Base-by-base conservation (phyloP, 64 coral and sea anemone genomes). In the Pocillopora damicornis region DNA sequence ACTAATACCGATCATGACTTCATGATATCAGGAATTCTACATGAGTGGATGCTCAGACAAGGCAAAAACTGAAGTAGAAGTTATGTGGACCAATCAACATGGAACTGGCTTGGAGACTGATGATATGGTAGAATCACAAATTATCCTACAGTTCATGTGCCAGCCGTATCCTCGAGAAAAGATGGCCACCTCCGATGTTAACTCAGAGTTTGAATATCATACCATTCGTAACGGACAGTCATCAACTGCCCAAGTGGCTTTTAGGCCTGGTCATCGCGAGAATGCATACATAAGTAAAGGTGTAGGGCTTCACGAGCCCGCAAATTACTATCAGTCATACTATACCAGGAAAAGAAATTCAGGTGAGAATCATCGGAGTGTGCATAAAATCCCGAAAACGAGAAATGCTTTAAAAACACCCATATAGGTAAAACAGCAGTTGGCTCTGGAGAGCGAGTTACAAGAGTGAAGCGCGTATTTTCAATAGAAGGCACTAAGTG, bases 31-130 rank as follows among this genome's bases (percentile, higher is more conserved):
- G 81, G 61, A 85, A 36, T 85, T 73, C 51, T 85, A 85, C 35
- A 85, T 85, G 81, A 85, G 81, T 37, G 65, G 61, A 57, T 72
- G 64, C 58, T 36, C 37, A 17, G 13, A 9, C 1, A 65, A 85
- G 17, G 63, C 81, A 17, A 85, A 72, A 68, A 85, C 20, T 18
- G 65, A 85, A 56, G 65, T 85, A 11, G 65, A 85, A 23, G 72
- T 85, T 22, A 85, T 85, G 81, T 85, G 81, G 81, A 85, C 81
- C n/a, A 85, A 85, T 59, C 81, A 85, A 85, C 81, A 85, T 9
- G 81, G 81, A 13, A 85, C 81, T 11, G 81, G 81, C 1, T 11
- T 17, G 25, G 23, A 72, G 42, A 85, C 81, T 5, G 81, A 85
- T 26, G 81, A 85, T 65, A 71, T 35, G 22, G 81, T 85, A 35